Evolutionary conservation across 2,113 vertebrate genomes (phyloP).

Genomic region (Podarcis raffonei): DNA sequence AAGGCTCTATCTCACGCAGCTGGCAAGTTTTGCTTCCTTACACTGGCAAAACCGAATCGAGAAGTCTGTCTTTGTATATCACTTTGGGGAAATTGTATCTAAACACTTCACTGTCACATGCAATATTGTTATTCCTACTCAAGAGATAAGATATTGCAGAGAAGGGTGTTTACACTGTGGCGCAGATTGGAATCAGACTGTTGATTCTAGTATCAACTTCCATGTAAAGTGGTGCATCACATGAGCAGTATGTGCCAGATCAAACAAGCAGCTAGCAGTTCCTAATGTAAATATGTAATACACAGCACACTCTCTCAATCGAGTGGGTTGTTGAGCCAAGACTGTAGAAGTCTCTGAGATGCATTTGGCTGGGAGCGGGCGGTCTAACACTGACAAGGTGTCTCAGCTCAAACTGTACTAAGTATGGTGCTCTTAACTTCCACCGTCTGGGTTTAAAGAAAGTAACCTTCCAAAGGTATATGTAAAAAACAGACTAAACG

Average conservation of each 20-base stretch:
- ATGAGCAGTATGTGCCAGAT: slow-evolving; percentile 49
- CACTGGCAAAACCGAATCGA: neutral
- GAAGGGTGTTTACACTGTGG: slow-evolving; percentile 65
- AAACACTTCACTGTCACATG: slow-evolving; percentile 59
- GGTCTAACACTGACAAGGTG: neutral
- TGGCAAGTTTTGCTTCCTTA: slow-evolving; percentile 2
- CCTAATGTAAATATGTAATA: slow-evolving; percentile 38
- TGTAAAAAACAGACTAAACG: slow-evolving; percentile 25
- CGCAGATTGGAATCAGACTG: slow-evolving; percentile 62
- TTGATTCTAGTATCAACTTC: slow-evolving; percentile 61
- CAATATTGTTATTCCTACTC: slow-evolving; percentile 62
- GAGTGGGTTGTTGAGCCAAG: rapidly evolving
- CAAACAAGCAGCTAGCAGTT: slow-evolving; percentile 28
- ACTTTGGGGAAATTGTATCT: slow-evolving; percentile 46
- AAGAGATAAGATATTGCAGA: slow-evolving; percentile 52
- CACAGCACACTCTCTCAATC: neutral
- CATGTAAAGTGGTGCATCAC: slow-evolving; percentile 57
- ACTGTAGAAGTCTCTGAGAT: rapidly evolving
- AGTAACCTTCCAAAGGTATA: slow-evolving; percentile 29
- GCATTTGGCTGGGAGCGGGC: neutral
- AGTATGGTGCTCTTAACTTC: neutral
- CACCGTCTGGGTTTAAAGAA: neutral
- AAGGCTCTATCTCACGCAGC: neutral
- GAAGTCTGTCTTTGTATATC: slow-evolving; percentile 30
- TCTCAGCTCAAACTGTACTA: neutral